phyloP scores from a whole-genome alignment of 2,888 invertebrate genomes.

The Luperina nickerlii region DNA sequence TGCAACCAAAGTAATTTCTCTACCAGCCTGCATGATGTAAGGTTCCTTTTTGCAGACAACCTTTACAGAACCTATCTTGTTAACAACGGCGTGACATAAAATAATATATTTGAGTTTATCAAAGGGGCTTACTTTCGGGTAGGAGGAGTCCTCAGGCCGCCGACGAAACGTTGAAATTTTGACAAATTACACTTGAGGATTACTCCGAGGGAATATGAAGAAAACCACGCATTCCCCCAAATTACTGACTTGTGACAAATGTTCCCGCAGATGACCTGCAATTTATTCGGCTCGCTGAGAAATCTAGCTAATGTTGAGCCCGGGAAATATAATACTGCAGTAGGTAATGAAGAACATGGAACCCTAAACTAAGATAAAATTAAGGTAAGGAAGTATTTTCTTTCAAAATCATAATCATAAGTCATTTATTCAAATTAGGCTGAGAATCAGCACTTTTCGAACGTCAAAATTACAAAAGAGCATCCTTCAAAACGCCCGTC shows the following conservation, averaged over 20 bases:
- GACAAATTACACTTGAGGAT: slow-evolving; percentile 84
- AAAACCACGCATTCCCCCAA: slow-evolving; percentile 83
- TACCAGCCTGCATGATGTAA: background rate
- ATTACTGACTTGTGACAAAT: slow-evolving; percentile 83
- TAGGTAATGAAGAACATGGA: slow-evolving; percentile 49
- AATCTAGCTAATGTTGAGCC: slow-evolving; percentile 74
- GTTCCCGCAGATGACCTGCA: slow-evolving; percentile 78
- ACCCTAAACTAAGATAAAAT: background rate
- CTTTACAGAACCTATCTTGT: slow-evolving; percentile 29
- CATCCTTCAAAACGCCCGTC: background rate
- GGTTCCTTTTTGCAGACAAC: background rate
- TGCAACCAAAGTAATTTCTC: background rate
- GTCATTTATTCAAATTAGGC: background rate
- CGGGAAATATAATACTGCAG: slow-evolving; percentile 66
- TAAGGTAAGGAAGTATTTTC: slow-evolving; percentile 2
- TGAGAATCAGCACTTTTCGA: background rate
- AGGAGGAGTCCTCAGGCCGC: slow-evolving; percentile 62
- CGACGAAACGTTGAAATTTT: slow-evolving; percentile 81
- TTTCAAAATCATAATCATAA: background rate
- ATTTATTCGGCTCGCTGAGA: slow-evolving; percentile 74
- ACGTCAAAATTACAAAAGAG: background rate
- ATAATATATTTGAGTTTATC: slow-evolving; percentile 78
- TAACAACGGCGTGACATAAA: slow-evolving; percentile 71
- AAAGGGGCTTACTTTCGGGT: slow-evolving; percentile 73
- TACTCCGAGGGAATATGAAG: slow-evolving; percentile 83